Percentiles rank a stretch among this genome's conserved stretches.
These are phyloP conservation scores for Zootermopsis nevadensis DNA, from an alignment of 2,888 invertebrate species.

Conservation along the genomic window DNA sequence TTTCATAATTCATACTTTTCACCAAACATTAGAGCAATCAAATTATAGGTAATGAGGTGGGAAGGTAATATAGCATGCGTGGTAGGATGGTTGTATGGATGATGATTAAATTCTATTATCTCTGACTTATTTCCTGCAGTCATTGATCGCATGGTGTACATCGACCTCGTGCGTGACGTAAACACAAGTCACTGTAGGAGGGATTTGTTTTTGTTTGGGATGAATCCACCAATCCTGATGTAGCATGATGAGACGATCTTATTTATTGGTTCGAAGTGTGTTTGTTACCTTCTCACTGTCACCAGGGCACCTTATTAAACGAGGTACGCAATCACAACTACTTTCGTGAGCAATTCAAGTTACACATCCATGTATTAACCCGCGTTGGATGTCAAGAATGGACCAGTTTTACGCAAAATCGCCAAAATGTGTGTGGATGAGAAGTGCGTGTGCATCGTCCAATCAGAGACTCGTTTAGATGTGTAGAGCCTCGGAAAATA, in stretches of 20 bases:
- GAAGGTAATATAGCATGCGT: too few species aligned
- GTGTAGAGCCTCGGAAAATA: slow-evolving; percentile 45
- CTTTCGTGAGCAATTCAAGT: not conserved
- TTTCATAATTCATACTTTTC: too few species aligned
- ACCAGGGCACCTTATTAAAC: slow-evolving; percentile 37
- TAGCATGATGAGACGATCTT: not conserved
- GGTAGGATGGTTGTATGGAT: too few species aligned
- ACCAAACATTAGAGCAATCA: too few species aligned
- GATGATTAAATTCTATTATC: too few species aligned
- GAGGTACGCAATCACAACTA: slow-evolving; percentile 11
- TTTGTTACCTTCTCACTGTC: slow-evolving; percentile 49
- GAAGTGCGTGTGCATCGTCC: slow-evolving; percentile 26
- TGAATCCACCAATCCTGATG: slow-evolving; percentile 44
- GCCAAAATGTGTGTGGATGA: slow-evolving; percentile 27
- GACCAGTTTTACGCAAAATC: slow-evolving; percentile 13
- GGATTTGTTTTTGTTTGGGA: slow-evolving; percentile 52
- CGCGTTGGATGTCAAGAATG: not conserved
- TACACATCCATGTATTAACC: not conserved
- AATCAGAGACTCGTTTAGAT: slow-evolving; percentile 50
- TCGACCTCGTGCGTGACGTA: slow-evolving; percentile 51
- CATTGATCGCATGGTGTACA: slow-evolving; percentile 51
- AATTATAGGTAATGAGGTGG: too few species aligned
- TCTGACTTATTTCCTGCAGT: slow-evolving; percentile 34
- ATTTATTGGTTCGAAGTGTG: slow-evolving; percentile 25
- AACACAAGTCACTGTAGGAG: slow-evolving; percentile 44